These are phyloP conservation scores for Dendrocincla tyrannina DNA, from an alignment of 2,797 vertebrate species.

Conservation along the genomic window DNA sequence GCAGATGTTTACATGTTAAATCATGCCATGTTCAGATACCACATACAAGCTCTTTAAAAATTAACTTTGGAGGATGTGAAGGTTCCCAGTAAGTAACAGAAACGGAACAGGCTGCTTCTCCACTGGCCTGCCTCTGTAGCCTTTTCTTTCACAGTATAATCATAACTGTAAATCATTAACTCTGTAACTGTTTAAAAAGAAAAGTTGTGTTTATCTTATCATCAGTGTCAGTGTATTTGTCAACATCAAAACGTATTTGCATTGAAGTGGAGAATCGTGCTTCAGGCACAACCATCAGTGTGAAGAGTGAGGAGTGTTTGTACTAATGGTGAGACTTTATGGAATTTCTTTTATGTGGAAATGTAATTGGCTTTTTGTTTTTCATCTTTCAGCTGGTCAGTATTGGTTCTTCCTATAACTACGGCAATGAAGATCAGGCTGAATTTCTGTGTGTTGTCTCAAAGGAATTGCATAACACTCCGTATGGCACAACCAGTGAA, in stretches of 20 bases:
- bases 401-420: conserved; percentile 99
- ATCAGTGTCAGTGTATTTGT: background rate
- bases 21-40: background rate
- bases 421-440: conserved; percentile 97
- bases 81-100: background rate
- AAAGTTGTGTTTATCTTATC: background rate
- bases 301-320: background rate
- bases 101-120: background rate
- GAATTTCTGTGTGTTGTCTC: conserved; percentile 99
- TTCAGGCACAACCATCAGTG: background rate
- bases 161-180: background rate
- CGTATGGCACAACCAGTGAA: conserved; percentile 91
- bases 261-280: background rate
- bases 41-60: background rate
- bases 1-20: background rate
- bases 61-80: background rate
- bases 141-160: background rate
- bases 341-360: background rate
- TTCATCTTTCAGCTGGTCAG: conserved; percentile 86
- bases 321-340: background rate
- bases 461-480: conserved; percentile 96
- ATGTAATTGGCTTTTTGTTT: background rate
- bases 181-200: background rate
- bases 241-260: background rate
- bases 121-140: background rate